A percentile compares a stretch with the other conserved stretches of the same genome.
These are phyloP conservation scores for Calameuta pallipes DNA, from an alignment of 2,888 invertebrate genomes.

Conservation along the genomic window DNA sequence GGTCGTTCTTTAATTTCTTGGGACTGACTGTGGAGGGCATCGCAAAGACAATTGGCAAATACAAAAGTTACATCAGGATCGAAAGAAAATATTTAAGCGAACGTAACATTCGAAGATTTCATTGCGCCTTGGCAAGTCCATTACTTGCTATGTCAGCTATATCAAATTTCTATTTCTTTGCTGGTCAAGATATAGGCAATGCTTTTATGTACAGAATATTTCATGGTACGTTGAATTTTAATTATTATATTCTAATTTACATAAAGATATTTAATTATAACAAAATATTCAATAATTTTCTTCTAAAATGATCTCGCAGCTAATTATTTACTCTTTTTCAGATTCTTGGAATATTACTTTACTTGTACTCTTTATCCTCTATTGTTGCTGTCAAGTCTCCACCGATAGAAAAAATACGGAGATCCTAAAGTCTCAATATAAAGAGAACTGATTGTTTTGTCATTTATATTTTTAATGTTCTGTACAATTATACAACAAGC, in stretches of 20 bases:
- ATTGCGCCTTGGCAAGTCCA: conserved; percentile 78
- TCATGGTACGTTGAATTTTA: conserved; percentile 63
- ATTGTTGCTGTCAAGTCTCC: conserved; percentile 72
- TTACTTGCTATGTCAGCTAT: conserved; percentile 83
- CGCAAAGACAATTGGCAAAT: conserved; percentile 68
- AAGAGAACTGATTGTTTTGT: neutral
- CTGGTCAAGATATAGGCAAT: conserved; percentile 79
- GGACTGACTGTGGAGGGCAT: conserved; percentile 81
- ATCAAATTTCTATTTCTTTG: conserved; percentile 91
- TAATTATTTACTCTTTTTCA: conserved; percentile 43
- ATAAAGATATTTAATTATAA: neutral
- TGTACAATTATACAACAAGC: neutral
- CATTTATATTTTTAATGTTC: neutral
- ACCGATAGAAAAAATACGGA: conserved; percentile 65
- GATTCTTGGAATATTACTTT: conserved; percentile 55
- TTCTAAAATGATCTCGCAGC: neutral
- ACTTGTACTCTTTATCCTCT: conserved; percentile 66
- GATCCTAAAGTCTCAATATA: neutral
- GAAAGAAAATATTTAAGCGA: conserved; percentile 57
- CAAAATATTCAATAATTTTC: neutral
- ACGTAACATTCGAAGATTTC: conserved; percentile 71
- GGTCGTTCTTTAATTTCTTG: conserved; percentile 88
- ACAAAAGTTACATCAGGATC: conserved; percentile 66
- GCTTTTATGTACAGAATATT: conserved; percentile 75
- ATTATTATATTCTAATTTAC: neutral